These are phyloP conservation scores for Crax fasciolata DNA, from an alignment of 2,797 vertebrate species.

Conservation along the genomic window DNA sequence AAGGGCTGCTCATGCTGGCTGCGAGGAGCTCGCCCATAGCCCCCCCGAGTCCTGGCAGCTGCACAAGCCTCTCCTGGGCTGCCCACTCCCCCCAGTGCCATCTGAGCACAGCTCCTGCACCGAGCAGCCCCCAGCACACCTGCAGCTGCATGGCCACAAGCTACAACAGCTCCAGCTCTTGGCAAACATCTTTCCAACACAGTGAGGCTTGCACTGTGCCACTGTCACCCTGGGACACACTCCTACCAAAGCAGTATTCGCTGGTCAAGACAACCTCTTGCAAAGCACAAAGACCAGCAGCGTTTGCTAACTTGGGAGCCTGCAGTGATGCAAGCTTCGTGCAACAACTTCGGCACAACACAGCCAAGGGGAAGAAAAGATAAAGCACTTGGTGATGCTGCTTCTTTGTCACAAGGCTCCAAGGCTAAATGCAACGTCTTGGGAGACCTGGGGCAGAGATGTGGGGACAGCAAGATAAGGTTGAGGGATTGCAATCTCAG, in stretches of 20 bases:
- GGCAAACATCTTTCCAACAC: neutral
- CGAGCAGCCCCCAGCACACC: too few relatives aligned
- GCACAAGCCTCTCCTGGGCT: neutral
- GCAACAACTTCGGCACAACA: neutral
- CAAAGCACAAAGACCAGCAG: neutral
- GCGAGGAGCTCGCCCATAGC: neutral
- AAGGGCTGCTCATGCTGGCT: neutral
- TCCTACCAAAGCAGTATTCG: fast-evolving
- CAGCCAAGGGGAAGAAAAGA: neutral
- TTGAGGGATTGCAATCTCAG: neutral
- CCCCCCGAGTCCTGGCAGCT: too few relatives aligned
- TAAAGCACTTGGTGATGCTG: neutral
- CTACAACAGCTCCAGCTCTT: neutral
- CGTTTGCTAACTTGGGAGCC: fast-evolving
- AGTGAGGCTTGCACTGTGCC: fast-evolving
- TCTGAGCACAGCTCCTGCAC: neutral
- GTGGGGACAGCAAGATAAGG: neutral
- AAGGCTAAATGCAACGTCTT: neutral
- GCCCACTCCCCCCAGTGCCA: neutral
- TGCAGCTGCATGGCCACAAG: too few relatives aligned
- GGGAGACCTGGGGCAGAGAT: neutral
- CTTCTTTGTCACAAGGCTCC: neutral
- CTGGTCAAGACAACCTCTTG: neutral
- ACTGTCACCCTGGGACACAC: fast-evolving
- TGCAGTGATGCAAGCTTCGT: neutral